A percentile compares a stretch with the other conserved stretches of the same genome.
Conservation (phyloP, 2,113 vertebrate genomes). For the Dunckerocampus dactyliophorus region DNA sequence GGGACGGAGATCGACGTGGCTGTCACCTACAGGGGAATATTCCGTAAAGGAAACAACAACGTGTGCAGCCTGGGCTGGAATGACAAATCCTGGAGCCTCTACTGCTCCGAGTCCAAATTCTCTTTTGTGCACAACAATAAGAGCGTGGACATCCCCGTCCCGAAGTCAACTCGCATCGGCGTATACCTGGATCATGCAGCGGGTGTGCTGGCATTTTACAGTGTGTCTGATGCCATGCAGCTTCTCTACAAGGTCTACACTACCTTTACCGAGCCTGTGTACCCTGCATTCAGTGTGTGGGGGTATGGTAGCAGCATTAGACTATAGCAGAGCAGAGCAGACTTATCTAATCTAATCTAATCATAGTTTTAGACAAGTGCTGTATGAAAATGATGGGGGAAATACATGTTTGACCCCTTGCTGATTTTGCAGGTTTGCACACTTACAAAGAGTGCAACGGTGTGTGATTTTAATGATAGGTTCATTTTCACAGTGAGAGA, state of each 20-base stretch:
- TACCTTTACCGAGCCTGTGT: conserved; percentile 74
- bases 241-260: conserved; percentile 73
- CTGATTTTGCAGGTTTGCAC: too few species aligned
- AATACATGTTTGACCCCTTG: too few species aligned
- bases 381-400: too few species aligned
- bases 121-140: conserved; percentile 77
- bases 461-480: too few species aligned
- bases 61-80: conserved; percentile 78
- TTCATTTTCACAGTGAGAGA: too few species aligned
- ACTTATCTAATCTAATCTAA: too few species aligned
- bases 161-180: conserved; percentile 64
- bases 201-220: conserved; percentile 75
- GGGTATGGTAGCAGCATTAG: conserved; percentile 65
- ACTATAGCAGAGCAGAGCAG: conserved; percentile 31
- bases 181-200: conserved; percentile 73
- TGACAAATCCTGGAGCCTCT: conserved; percentile 80
- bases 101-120: conserved; percentile 75
- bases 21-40: conserved; percentile 71
- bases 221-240: conserved; percentile 67
- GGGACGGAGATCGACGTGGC: conserved; percentile 76
- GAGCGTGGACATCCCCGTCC: conserved; percentile 61
- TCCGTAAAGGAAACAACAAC: conserved; percentile 72
- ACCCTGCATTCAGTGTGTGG: conserved; percentile 81
- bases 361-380: too few species aligned
- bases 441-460: too few species aligned